Percentiles rank a stretch among this genome's conserved stretches.
These are phyloP conservation scores for Polypedilum vanderplanki DNA, from an alignment of 1,140 invertebrate species.

Conservation along the genomic window DNA sequence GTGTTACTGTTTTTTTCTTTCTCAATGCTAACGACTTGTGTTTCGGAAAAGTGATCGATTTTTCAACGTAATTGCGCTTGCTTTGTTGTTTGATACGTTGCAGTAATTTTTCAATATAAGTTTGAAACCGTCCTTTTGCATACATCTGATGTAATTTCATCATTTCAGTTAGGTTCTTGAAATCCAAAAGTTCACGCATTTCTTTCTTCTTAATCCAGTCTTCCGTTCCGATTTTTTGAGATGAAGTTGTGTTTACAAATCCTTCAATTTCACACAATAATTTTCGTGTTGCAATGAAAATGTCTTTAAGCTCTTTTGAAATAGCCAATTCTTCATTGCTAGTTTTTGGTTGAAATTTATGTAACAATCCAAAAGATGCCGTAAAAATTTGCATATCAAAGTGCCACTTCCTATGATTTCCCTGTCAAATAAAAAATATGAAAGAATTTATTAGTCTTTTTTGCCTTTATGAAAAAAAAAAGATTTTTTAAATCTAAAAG, in stretches of 20 bases:
- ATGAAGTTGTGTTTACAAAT: not conserved
- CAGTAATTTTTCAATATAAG: not conserved
- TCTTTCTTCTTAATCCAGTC: not conserved
- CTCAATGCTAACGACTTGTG: not conserved
- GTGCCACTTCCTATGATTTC: not conserved
- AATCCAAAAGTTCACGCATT: not conserved
- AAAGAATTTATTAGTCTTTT: conserved; percentile 8
- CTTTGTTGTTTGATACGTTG: not conserved
- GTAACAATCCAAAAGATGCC: not conserved
- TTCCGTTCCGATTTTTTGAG: not conserved
- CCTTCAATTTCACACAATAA: not conserved
- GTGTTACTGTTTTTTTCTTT: not conserved
- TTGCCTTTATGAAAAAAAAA: not conserved
- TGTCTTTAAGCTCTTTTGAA: not conserved
- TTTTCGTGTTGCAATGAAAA: not conserved
- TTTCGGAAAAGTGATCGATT: not conserved
- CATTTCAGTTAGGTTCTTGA: not conserved
- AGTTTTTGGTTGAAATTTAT: not conserved
- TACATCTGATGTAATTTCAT: not conserved
- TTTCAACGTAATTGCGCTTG: not conserved
- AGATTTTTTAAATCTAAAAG: not conserved
- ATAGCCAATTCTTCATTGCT: not conserved
- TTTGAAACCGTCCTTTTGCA: not conserved
- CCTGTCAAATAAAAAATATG: not conserved
- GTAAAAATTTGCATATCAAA: not conserved